Percentiles rank a stretch among this genome's conserved stretches.
These are phyloP conservation scores for Drosophila siamana DNA, from an alignment of 2,888 invertebrate species.

Conservation along the genomic window DNA sequence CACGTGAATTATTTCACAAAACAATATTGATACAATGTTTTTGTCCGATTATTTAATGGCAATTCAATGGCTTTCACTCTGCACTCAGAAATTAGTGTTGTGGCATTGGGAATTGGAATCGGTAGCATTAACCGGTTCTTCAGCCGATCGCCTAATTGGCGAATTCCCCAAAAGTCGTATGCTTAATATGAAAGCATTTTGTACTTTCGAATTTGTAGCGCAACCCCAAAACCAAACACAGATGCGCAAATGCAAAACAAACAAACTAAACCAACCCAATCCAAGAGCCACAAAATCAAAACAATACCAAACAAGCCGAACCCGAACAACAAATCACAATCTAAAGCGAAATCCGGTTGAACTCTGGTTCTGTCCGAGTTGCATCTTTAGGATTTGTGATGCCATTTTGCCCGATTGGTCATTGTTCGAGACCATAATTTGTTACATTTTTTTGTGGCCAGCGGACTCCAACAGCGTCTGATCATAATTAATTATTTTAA, in stretches of 20 bases:
- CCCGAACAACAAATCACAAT: constrained; percentile 13
- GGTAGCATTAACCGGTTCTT: constrained; percentile 61
- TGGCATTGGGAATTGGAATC: constrained; percentile 8
- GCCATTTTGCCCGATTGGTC: background rate
- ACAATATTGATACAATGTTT: constrained; percentile 6
- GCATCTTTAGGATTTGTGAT: constrained; percentile 6
- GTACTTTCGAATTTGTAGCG: constrained; percentile 69
- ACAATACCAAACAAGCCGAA: constrained; percentile 14
- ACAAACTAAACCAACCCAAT: constrained; percentile 13
- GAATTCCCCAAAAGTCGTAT: constrained; percentile 42
- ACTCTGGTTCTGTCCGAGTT: constrained; percentile 26
- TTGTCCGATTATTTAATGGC: constrained; percentile 25
- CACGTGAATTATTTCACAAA: constrained; percentile 23
- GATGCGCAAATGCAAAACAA: constrained; percentile 18
- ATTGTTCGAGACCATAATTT: constrained; percentile 48
- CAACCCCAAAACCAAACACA: constrained; percentile 27
- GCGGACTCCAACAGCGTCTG: constrained; percentile 30
- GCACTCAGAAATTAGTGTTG: constrained; percentile 1
- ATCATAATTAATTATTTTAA: constrained; percentile 68
- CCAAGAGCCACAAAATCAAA: no score
- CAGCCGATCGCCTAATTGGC: constrained; percentile 51
- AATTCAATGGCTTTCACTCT: constrained; percentile 48
- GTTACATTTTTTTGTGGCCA: constrained; percentile 61
- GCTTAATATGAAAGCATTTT: constrained; percentile 66
- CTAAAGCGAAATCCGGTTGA: constrained; percentile 64